Conservation (phyloP, 2,797 vertebrate species). For the Sebastes matsubarae region DNA sequence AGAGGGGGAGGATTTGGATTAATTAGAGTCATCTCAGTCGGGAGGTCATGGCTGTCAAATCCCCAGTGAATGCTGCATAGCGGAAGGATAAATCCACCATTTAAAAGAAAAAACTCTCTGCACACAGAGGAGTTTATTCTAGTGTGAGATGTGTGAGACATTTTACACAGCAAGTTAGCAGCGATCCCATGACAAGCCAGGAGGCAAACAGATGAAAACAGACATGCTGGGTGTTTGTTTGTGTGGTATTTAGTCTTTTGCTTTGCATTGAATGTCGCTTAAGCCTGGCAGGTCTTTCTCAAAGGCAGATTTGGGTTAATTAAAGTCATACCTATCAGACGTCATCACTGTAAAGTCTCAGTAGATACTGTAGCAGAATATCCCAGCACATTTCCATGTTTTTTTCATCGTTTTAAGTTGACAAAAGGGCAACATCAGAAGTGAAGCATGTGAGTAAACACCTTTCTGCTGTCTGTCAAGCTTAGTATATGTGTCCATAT, state of each 20-base stretch:
- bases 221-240: background rate
- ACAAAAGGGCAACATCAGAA: background rate
- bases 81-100: background rate
- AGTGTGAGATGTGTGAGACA: background rate
- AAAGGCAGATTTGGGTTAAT: background rate
- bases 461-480: background rate
- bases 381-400: background rate
- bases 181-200: constrained; percentile 2
- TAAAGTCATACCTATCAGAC: background rate
- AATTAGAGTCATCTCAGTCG: constrained; percentile 1
- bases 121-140: background rate
- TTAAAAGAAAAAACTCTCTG: background rate
- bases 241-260: background rate
- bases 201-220: background rate
- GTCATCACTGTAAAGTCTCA: background rate
- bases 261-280: background rate
- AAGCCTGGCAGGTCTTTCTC: background rate
- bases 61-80: background rate
- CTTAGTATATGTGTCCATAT: background rate
- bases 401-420: background rate
- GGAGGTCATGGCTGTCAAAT: background rate
- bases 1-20: background rate
- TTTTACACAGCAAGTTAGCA: background rate
- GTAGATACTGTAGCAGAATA: background rate
- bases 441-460: background rate